Percentiles rank a stretch among this genome's conserved stretches.
These are phyloP conservation scores for Pseudomugil tenellus DNA, from an alignment of 2,797 vertebrate genomes.

Conservation along the genomic window DNA sequence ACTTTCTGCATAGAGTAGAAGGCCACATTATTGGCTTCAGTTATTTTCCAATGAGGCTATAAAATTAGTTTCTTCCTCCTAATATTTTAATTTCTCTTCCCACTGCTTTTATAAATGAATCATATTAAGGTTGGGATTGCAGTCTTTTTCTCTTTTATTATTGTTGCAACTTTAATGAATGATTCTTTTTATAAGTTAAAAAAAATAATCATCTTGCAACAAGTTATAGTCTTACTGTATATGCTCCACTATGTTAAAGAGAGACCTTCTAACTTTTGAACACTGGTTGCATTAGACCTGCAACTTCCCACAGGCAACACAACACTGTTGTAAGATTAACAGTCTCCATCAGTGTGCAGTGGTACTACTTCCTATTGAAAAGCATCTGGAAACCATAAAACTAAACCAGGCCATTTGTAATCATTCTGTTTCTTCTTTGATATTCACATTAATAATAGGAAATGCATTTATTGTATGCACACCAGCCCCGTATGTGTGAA, in stretches of 20 bases:
- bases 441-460: too few species aligned
- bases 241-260: not conserved
- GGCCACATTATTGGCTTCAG: conserved; percentile 15
- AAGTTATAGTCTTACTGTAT: not conserved
- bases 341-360: too few species aligned
- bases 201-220: not conserved
- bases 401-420: too few species aligned
- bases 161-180: not conserved
- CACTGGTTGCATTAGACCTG: too few species aligned
- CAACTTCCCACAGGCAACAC: too few species aligned
- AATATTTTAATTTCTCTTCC: not conserved
- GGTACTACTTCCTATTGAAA: too few species aligned
- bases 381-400: too few species aligned
- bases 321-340: too few species aligned
- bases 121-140: not conserved
- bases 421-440: too few species aligned
- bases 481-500: too few species aligned
- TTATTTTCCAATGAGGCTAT: conserved; percentile 32
- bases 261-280: too few species aligned
- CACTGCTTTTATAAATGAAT: not conserved
- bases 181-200: not conserved
- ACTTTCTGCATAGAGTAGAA: not conserved
- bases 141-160: not conserved
- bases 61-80: not conserved
- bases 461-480: too few species aligned